A percentile compares a stretch with the other conserved stretches of the same genome.
Conservation (phyloP, 2,113 vertebrate genomes). For the Herpetotheres cachinnans region DNA sequence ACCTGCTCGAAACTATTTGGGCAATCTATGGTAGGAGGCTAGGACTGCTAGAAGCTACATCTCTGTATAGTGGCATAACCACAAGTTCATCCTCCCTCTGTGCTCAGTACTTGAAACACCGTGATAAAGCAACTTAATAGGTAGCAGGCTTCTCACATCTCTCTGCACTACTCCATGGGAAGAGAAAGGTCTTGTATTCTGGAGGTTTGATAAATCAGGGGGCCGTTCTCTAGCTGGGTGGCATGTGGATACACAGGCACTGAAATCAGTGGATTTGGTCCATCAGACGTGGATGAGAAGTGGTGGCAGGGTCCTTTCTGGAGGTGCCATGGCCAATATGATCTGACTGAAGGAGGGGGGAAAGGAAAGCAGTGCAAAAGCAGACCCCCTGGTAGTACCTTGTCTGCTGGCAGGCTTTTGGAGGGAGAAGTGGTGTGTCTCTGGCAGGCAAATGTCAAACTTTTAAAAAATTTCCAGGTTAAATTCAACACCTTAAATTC, state of each 20-base stretch:
- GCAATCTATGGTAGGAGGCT: neutral
- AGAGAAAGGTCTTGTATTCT: neutral
- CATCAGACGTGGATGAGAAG: neutral
- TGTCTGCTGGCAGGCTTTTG: neutral
- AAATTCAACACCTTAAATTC: neutral
- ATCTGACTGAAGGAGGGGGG: neutral
- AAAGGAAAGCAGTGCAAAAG: neutral
- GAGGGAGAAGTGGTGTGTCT: neutral
- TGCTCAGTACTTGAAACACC: neutral
- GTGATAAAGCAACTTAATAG: neutral
- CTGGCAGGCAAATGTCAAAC: neutral
- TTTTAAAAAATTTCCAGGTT: neutral
- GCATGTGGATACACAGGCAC: accelerated
- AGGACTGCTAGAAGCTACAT: neutral
- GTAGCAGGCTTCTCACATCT: neutral
- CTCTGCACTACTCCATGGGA: neutral
- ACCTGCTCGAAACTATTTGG: neutral
- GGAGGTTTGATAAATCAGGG: neutral
- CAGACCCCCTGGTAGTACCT: neutral
- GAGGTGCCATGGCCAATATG: neutral
- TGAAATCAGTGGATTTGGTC: neutral
- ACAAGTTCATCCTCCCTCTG: neutral
- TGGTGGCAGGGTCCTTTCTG: neutral
- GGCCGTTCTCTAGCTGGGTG: neutral
- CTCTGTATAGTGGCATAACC: neutral